These are phyloP conservation scores for Sitta europaea DNA, from an alignment of 2,113 vertebrate genomes.

Conservation along the genomic window DNA sequence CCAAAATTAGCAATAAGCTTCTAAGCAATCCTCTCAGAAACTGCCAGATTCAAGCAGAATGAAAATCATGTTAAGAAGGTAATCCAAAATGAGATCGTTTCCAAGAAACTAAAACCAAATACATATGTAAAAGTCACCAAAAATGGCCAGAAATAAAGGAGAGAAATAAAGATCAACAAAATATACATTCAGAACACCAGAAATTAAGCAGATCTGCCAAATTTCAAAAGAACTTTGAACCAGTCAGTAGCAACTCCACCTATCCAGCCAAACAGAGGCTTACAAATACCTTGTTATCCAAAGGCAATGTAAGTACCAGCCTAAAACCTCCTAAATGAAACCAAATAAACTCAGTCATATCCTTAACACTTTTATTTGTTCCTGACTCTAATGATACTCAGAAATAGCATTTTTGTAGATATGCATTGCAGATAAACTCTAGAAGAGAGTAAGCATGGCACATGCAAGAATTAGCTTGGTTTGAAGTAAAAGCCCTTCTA, in stretches of 20 bases:
- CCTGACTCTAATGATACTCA: background rate
- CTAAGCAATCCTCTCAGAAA: background rate
- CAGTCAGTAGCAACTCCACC: background rate
- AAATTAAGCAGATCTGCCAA: background rate
- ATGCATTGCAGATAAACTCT: background rate
- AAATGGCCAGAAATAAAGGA: background rate
- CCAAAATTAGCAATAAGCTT: background rate
- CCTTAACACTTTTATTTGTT: background rate
- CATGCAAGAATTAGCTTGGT: background rate
- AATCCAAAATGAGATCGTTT: background rate
- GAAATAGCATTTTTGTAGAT: background rate
- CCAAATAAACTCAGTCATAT: background rate
- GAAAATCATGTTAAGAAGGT: background rate
- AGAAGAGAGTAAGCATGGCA: background rate
- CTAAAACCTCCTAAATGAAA: background rate
- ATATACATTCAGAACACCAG: background rate
- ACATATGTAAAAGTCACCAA: background rate
- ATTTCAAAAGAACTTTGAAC: background rate
- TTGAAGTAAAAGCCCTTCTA: background rate
- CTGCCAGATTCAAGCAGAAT: background rate
- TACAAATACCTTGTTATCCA: background rate
- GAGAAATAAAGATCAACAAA: background rate
- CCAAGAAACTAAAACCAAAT: background rate
- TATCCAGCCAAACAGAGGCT: background rate
- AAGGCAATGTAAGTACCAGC: rapidly evolving